Evolutionary conservation across 2,797 vertebrate genomes (phyloP).

Genomic region (Sparidentex hasta): DNA sequence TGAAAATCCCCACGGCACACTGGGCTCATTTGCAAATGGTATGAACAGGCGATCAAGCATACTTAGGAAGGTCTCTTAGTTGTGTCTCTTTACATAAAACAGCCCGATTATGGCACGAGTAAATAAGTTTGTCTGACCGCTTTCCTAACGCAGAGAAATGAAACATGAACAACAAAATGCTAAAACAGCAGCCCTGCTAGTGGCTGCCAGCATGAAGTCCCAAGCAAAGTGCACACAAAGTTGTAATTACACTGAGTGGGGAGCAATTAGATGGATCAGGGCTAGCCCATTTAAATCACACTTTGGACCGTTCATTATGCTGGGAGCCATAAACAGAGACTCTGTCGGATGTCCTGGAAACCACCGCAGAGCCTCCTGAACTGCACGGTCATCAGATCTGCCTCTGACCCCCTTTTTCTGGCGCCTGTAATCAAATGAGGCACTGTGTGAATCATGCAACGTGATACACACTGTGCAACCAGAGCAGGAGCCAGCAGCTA

Average conservation of each 20-base stretch:
- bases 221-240: constrained; percentile 56
- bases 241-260: constrained; percentile 70
- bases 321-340: constrained; percentile 52
- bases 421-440: constrained; percentile 77
- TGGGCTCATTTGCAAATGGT: not conserved
- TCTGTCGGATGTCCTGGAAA: constrained; percentile 66
- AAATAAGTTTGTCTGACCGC: constrained; percentile 22
- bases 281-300: constrained; percentile 68
- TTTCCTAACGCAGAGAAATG: constrained; percentile 19
- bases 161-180: constrained; percentile 42
- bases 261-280: constrained; percentile 69
- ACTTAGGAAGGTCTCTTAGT: constrained; percentile 19
- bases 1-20: not conserved
- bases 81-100: constrained; percentile 15
- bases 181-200: constrained; percentile 30
- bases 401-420: constrained; percentile 70
- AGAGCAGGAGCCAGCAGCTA: constrained; percentile 50
- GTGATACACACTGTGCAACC: constrained; percentile 60
- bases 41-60: not conserved
- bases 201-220: constrained; percentile 43
- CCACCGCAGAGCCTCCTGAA: constrained; percentile 45
- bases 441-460: constrained; percentile 69
- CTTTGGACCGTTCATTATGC: constrained; percentile 66
- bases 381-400: constrained; percentile 75
- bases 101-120: constrained; percentile 10